Evolutionary conservation across 2,888 invertebrate genomes (phyloP).

Genomic region (Scrobipalpa atriplicella): DNA sequence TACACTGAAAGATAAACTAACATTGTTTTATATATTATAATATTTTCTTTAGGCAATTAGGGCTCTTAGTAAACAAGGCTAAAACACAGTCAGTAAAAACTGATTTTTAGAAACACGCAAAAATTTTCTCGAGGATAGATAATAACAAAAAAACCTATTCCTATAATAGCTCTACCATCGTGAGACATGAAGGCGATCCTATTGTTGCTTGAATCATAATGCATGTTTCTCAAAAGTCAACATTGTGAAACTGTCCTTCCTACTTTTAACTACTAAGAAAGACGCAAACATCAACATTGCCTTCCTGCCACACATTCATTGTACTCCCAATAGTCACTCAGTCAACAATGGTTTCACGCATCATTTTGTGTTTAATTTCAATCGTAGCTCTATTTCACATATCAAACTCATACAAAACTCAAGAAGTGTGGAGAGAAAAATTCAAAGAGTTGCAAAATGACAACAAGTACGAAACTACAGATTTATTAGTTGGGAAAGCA

Average conservation of each 20-base stretch:
- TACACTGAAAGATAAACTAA: no score
- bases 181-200: no score
- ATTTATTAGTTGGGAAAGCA: conserved; percentile 61
- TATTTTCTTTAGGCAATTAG: no score
- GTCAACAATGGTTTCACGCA: conserved; percentile 47
- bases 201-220: no score
- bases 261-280: neutral
- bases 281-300: neutral
- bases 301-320: conserved; percentile 8
- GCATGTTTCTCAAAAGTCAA: neutral
- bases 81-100: no score
- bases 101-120: no score
- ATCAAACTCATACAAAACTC: conserved; percentile 54
- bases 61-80: no score
- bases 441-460: conserved; percentile 41
- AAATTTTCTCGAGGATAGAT: no score
- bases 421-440: conserved; percentile 50
- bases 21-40: no score
- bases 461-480: conserved; percentile 48
- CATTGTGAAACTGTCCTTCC: neutral
- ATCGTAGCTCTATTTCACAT: conserved; percentile 45
- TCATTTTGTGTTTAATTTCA: conserved; percentile 37
- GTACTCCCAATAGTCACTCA: conserved; percentile 23
- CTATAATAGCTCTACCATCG: no score
- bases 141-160: no score